A percentile compares a stretch with the other conserved stretches of the same genome.
Conservation (phyloP, 2,113 vertebrate genomes). For the Cephalopterus ornatus region DNA sequence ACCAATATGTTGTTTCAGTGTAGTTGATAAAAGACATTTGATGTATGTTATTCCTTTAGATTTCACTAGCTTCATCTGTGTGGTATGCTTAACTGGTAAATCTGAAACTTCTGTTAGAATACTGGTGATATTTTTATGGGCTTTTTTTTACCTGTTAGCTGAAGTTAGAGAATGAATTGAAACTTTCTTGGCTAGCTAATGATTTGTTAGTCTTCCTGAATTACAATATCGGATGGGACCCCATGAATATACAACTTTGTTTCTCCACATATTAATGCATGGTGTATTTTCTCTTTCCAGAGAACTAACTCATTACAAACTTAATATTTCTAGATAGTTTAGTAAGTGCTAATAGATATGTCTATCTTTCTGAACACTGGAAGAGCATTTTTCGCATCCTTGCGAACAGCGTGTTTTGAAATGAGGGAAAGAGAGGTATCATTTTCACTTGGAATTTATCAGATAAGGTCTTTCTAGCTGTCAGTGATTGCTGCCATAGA, state of each 20-base stretch:
- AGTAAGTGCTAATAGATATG: not conserved
- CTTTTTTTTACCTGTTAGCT: not conserved
- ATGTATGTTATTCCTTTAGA: not conserved
- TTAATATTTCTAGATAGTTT: not conserved
- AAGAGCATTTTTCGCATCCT: not conserved
- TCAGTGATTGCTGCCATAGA: conserved; percentile 15
- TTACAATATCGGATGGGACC: not conserved
- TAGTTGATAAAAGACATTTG: not conserved
- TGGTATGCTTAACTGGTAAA: not conserved
- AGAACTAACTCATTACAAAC: not conserved
- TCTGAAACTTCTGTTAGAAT: not conserved
- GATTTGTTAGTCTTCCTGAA: not conserved
- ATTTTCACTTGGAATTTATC: conserved; percentile 28
- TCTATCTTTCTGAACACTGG: not conserved
- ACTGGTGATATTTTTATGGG: not conserved
- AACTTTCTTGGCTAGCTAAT: not conserved
- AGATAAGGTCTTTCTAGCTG: conserved; percentile 5
- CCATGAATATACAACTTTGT: not conserved
- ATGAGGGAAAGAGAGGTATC: not conserved
- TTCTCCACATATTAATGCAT: not conserved
- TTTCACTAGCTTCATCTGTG: not conserved
- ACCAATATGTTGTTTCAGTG: not conserved
- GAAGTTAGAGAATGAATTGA: not conserved
- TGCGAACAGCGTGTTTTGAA: not conserved
- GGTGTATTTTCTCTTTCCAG: not conserved